phyloP scores from a whole-genome alignment of 2,113 vertebrate genomes.

The Varanus komodoensis region DNA sequence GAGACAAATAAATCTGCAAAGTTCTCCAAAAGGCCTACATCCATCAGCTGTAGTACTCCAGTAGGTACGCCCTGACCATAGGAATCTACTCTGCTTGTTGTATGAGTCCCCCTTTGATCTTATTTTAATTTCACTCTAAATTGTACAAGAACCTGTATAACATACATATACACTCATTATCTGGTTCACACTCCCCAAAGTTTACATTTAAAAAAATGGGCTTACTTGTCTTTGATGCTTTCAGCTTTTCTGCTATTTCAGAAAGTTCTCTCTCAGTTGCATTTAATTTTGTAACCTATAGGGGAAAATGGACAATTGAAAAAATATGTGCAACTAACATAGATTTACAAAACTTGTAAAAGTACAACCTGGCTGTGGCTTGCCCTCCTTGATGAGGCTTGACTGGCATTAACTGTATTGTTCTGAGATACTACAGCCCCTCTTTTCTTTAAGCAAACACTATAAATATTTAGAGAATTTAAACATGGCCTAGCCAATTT shows the following conservation, averaged over 20 bases:
- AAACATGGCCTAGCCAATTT: background rate
- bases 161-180: background rate
- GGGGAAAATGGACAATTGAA: background rate
- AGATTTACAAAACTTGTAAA: background rate
- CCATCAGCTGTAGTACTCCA: background rate
- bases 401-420: background rate
- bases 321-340: background rate
- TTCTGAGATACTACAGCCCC: background rate
- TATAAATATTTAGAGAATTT: background rate
- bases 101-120: background rate
- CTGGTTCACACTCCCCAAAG: background rate
- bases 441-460: background rate
- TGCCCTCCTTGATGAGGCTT: background rate
- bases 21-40: background rate
- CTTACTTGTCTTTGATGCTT: slow-evolving; percentile 85
- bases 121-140: slow-evolving; percentile 6
- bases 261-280: slow-evolving; percentile 88
- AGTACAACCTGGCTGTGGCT: background rate
- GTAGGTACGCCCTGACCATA: background rate
- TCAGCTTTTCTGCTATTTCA: slow-evolving; percentile 88
- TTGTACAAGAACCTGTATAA: background rate
- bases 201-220: slow-evolving; percentile 17
- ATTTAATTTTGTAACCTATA: slow-evolving; percentile 87
- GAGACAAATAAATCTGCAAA: background rate
- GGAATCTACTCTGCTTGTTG: too few species aligned